Conservation (phyloP, 2,113 vertebrate species). For the Elephantulus edwardii region DNA sequence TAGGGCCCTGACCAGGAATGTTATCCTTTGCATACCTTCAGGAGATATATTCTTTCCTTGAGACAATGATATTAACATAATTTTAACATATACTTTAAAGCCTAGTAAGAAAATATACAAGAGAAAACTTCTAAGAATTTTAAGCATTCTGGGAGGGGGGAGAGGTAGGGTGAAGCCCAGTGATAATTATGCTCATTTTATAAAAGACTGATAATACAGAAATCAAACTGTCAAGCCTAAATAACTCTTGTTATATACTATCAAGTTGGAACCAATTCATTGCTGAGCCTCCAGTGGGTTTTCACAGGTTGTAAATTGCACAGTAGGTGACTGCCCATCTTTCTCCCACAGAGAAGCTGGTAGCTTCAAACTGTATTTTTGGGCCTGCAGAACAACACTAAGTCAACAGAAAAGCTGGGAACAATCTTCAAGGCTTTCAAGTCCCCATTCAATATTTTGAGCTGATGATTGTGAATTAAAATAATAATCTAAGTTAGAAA, state of each 20-base stretch:
- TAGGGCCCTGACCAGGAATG: not conserved
- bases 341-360: no score
- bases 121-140: not conserved
- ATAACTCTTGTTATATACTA: no score
- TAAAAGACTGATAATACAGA: not conserved
- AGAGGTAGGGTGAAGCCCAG: no score
- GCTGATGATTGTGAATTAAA: conserved; percentile 16
- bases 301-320: no score
- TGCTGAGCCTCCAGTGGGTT: no score
- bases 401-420: not conserved
- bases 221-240: not conserved
- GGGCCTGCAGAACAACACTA: no score
- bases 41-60: not conserved
- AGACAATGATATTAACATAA: not conserved
- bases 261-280: no score
- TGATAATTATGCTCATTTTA: not conserved
- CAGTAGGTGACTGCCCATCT: no score
- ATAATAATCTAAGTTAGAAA: conserved; percentile 6
- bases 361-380: no score
- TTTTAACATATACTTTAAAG: not conserved
- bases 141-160: not conserved
- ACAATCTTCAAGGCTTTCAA: not conserved
- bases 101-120: not conserved
- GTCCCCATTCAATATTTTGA: not conserved
- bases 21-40: not conserved